Evolutionary conservation across 2,797 vertebrate genomes (phyloP), one percentile per base, ranked within the genome.

Genomic region (Loris lydekkerianus): DNA sequence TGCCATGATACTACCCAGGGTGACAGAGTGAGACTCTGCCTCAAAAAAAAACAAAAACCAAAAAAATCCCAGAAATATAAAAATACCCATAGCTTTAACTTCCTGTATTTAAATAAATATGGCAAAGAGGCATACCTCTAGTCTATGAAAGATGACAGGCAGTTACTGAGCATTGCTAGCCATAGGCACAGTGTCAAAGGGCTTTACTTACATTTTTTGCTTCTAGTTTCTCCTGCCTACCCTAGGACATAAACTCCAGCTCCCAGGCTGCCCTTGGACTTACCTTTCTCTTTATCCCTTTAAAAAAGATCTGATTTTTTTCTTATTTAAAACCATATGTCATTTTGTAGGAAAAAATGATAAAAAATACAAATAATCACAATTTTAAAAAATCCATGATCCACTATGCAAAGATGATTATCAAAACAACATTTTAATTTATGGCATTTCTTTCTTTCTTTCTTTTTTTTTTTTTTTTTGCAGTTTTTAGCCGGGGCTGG

Each of bases 121-220:
- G 78, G 78, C 70, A 34, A 78, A 81, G 60, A 70, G 95, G 85
- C 89, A 29, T 65, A 23, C 27, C 83, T 53, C 49, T 89, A 49
- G 65, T 20, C 72, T 63, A 31, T 67, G 58, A 83, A 34, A 56
- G 81, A 25, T 49, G 69, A 82, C 75, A 34, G 72, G 83, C 77
- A 43, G 43, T 60, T 53, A 0, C 77, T 49, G 81, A 77, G 23
- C 34, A 29, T 34, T 23, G 77, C 76, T 10, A 4, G 46, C 27
- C 37, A 14, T 31, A 11, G 49, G 70, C 3, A 21, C 14, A 1
- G 21, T 17, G 70, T 49, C 85, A 49, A 60, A 75, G 58, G 58
- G 18, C 60, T 70, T 78, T 21, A 8, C 37, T 89, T 46, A 21
- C 3, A 7, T 70, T 43, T 49, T 46, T 23, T 37, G 56, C 83